Evolutionary conservation across 2,797 vertebrate species (phyloP), one percentile per base, ranked within the genome.

Genomic region (Takifugu rubripes): DNA sequence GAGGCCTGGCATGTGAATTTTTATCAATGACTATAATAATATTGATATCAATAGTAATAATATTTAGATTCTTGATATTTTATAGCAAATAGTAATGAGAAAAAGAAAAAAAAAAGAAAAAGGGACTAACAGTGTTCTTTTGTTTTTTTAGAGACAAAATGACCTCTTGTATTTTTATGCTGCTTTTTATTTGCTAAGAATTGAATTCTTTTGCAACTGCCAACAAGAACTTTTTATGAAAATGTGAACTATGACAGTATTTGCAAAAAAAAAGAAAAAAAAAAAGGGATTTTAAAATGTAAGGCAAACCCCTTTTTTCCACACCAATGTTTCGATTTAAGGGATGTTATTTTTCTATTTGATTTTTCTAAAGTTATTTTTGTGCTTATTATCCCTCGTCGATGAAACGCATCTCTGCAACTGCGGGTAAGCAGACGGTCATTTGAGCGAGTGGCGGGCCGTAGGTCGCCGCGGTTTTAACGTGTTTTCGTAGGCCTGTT

Each of bases 91-190:
- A 88, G 84, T 84, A 84, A 83, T 68, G 77, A 82, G 69, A 90
- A 91, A 87, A 78, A 44, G 60, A 71, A 71, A 79, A 87, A 90
- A 83, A 85, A 83, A 86, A 79, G 88, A 73, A 85, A 87, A 88
- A 89, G 90, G 88, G 85, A 92, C 87, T 87, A 88, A 91, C 89
- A 83, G 86, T 90, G 90, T 91, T 91, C 88, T 88, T 90, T 90
- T 90, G 89, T 92, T 92, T 93, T 92, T 92, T 88, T 90, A 91
- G 89, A 91, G 88, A 93, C 86, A 92, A 91, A 91, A 91, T 89
- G 90, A 93, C 90, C 92, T 93, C 90, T 91, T 93, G 91, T 93
- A 93, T 93, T 93, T 93, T 92, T 92, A 92, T 93, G 92, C 92
- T 93, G 92, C 92, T 93, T 92, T 93, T 91, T 92, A 91, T 92